Evolutionary conservation across 2,113 vertebrate genomes (phyloP).

Genomic region (Pogonocichla stellata): DNA sequence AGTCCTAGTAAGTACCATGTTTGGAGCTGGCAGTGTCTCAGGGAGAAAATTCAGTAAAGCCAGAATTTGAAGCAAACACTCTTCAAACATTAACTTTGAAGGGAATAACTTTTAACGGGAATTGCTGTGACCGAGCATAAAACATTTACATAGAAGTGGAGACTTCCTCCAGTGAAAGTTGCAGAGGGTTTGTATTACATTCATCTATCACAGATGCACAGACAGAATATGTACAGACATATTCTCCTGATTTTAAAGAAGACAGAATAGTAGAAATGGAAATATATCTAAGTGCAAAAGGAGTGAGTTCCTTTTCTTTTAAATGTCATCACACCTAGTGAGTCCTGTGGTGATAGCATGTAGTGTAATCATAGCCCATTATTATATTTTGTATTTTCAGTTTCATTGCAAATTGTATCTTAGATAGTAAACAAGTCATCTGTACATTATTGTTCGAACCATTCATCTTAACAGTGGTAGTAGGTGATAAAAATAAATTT

Average conservation of each 20-base stretch:
- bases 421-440: not conserved
- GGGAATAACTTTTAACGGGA: too few species aligned
- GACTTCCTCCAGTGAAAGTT: constrained; percentile 45
- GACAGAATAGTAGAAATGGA: constrained; percentile 50
- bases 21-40: not conserved
- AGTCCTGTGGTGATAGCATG: not conserved
- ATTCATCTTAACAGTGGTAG: not conserved
- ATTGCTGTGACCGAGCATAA: constrained; percentile 77
- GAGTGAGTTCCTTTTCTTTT: not conserved
- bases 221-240: not conserved
- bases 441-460: not conserved
- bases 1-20: not conserved
- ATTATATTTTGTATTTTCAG: not conserved
- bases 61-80: not conserved
- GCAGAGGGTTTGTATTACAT: constrained; percentile 68
- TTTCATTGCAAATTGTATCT: not conserved
- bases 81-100: not conserved
- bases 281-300: not conserved
- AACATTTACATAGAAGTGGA: constrained; percentile 74
- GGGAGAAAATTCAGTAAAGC: not conserved
- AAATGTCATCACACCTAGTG: not conserved
- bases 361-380: not conserved
- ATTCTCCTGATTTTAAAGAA: constrained; percentile 14
- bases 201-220: not conserved
- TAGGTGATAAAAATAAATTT: not conserved